These are phyloP conservation scores for Cantharis lateralis DNA, from an alignment of 2,888 invertebrate genomes.

Conservation along the genomic window DNA sequence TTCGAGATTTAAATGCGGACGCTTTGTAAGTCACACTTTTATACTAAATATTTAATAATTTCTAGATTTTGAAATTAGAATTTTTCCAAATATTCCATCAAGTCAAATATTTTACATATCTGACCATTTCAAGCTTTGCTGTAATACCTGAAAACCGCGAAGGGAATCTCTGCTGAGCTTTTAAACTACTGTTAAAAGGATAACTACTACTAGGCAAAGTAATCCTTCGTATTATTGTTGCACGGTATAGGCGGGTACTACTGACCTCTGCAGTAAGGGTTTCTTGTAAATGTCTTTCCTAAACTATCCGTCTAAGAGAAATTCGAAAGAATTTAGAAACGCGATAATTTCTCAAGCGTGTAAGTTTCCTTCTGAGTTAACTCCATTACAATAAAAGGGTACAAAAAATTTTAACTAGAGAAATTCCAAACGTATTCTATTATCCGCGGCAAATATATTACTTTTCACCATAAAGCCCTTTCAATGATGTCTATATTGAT, in stretches of 20 bases:
- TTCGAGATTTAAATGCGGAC: neutral
- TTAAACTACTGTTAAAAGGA: constrained; percentile 20
- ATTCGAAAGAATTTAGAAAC: neutral
- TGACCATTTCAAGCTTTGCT: neutral
- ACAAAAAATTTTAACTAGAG: neutral
- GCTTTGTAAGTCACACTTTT: too few species aligned
- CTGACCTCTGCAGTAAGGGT: constrained; percentile 14
- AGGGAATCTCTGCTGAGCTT: constrained; percentile 11
- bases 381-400: constrained; percentile 3
- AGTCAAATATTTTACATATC: neutral
- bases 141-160: constrained; percentile 6
- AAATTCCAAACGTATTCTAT: neutral
- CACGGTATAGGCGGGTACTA: constrained; percentile 21
- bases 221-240: constrained; percentile 11
- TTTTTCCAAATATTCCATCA: neutral
- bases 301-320: constrained; percentile 6
- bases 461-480: neutral
- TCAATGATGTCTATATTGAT: neutral
- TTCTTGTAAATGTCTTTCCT: constrained; percentile 9
- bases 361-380: constrained; percentile 3
- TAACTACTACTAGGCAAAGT: constrained; percentile 11
- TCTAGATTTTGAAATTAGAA: too few species aligned
- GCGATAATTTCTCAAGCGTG: constrained; percentile 8
- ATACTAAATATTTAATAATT: too few species aligned
- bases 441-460: neutral